Evolutionary conservation across 2,797 vertebrate species (phyloP), one percentile per base, ranked within the genome.

Genomic region (Pachyuromys duprasi): DNA sequence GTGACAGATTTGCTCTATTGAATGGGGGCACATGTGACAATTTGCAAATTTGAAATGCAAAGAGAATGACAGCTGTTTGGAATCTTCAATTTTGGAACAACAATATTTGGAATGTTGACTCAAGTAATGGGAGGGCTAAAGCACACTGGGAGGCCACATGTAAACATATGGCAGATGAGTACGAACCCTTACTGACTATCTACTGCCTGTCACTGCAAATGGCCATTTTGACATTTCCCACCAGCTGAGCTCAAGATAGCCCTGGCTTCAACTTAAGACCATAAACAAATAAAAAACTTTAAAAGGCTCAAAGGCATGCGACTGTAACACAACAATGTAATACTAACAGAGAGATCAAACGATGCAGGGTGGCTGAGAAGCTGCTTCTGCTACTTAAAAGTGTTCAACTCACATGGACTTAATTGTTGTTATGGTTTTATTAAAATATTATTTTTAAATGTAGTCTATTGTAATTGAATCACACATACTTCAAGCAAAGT

Each of bases 331-430:
- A 20, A 13, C 8, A 84, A n/a, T 26, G 78, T 17, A 63, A 49
- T 53, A 22, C 0, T 0, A 90, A 8, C 33, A 86, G 0, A 57
- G 36, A 45, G 70, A 45, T 78, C 9, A n/a, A n/a, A 28, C 0
- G 8, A 33, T 17, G 31, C 17, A 65, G 70, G 87, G 42, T 7
- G 65, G 55, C 28, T 88, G 55, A 67, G n/a, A 39, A 45, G 3
- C 20, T 26, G 11, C 86, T 70, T 36, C 22, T 24, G 42, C 5
- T 8, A 26, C 14, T 90, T 5, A n/a, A 31, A 14, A 88, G 13
- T n/a, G 1, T 63, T 93, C 9, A 95, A 57, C 0, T 67, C 9
- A 76, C 69, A 69, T 36, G 5, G 18, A 57, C 80, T 31, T n/a
- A 26, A 74, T 79, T 49, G 70, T 18, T 53, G 6, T 39, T 72